phyloP scores from a whole-genome alignment of 2,888 invertebrate genomes.

The Ectemnius continuus region DNA sequence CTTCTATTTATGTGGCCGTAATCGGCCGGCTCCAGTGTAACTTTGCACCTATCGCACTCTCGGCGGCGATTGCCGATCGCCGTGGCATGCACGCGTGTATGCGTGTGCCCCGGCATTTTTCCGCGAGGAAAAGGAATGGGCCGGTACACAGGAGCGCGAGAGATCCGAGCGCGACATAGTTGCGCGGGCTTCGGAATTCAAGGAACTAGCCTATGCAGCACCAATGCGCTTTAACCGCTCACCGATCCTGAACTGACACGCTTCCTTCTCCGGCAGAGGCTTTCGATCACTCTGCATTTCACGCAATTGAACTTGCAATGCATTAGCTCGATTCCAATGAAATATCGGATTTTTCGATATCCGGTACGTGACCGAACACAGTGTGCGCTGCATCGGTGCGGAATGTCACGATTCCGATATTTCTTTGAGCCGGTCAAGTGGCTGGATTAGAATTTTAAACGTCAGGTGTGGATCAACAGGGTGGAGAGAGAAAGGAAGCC shows the following conservation, averaged over 20 bases:
- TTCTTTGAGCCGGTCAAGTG: conserved; percentile 6
- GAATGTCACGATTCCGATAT: conserved; percentile 21
- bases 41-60: conserved; percentile 13
- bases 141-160: conserved; percentile 4
- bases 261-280: conserved; percentile 11
- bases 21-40: conserved; percentile 18
- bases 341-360: too few species aligned
- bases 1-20: conserved; percentile 26
- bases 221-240: too few species aligned
- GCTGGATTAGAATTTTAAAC: conserved; percentile 52
- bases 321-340: too few species aligned
- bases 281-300: conserved; percentile 9
- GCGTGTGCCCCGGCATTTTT: conserved; percentile 7
- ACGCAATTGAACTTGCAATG: too few species aligned
- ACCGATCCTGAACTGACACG: not conserved
- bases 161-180: conserved; percentile 3
- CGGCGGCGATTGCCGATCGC: not conserved
- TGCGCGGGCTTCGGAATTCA: not conserved
- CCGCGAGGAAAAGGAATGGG: conserved; percentile 1
- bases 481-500: not conserved
- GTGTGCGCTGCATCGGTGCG: not conserved
- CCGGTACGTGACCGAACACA: too few species aligned
- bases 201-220: not conserved
- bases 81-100: not conserved
- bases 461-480: conserved; percentile 17